Conservation (phyloP, 2,888 invertebrate genomes). For the Ormyrus nitidulus region DNA sequence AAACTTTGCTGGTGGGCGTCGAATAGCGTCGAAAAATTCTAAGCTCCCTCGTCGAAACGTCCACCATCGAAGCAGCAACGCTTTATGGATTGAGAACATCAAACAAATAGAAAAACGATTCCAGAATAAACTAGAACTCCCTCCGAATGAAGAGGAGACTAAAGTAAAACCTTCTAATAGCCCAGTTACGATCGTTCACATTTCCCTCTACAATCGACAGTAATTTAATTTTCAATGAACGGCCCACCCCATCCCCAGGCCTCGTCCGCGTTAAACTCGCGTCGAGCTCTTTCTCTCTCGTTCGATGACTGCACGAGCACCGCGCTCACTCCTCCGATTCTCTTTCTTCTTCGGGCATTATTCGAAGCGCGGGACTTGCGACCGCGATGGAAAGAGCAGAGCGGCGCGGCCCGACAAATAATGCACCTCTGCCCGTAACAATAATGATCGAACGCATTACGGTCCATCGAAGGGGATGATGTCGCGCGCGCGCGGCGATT, state of each 20-base stretch:
- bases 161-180: too few species aligned
- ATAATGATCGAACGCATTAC: slow-evolving; percentile 49
- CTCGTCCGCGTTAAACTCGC: too few species aligned
- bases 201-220: neutral
- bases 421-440: slow-evolving; percentile 24
- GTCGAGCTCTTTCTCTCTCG: neutral
- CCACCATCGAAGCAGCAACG: too few species aligned
- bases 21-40: too few species aligned
- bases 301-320: slow-evolving; percentile 3
- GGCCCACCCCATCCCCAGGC: neutral
- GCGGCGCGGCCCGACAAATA: neutral
- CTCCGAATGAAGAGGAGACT: too few species aligned
- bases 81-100: too few species aligned
- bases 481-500: slow-evolving; percentile 14
- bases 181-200: too few species aligned
- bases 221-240: neutral
- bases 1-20: too few species aligned
- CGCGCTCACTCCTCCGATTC: slow-evolving; percentile 3
- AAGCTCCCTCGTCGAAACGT: too few species aligned
- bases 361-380: neutral
- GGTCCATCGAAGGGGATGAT: slow-evolving; percentile 25
- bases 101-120: too few species aligned
- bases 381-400: neutral
- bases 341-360: slow-evolving; percentile 27
- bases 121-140: too few species aligned